A percentile compares a stretch with the other conserved stretches of the same genome.
Evolutionary conservation across 1,140 invertebrate species (phyloP).

Genomic region (Euglossa dilemma): DNA sequence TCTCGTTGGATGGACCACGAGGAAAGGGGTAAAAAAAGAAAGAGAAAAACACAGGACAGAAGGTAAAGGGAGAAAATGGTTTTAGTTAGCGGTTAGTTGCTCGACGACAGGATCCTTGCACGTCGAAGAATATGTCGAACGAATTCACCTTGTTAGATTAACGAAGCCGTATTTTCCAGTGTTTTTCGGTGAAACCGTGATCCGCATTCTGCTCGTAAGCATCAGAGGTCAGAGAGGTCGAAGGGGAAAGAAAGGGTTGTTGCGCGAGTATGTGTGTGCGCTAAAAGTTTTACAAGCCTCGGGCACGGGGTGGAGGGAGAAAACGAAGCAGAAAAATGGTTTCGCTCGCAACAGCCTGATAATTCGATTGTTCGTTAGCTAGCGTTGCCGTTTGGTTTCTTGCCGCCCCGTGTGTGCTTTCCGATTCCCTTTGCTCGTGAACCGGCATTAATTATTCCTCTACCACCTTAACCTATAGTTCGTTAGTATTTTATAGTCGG

Average conservation of each 20-base stretch:
- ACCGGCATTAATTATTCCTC: conserved; percentile 57
- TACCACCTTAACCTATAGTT: conserved; percentile 39
- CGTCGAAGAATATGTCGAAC: conserved; percentile 26
- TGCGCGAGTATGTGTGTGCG: conserved; percentile 30
- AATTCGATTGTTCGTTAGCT: conserved; percentile 61
- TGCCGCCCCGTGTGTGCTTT: conserved; percentile 31
- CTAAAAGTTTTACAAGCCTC: conserved; percentile 59
- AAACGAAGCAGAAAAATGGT: conserved; percentile 65
- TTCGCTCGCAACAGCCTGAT: conserved; percentile 61
- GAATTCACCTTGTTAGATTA: conserved; percentile 60
- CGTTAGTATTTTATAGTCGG: conserved; percentile 52
- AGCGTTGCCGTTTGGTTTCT: conserved; percentile 34
- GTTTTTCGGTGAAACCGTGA: conserved; percentile 54
- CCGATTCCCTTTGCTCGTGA: conserved; percentile 57
- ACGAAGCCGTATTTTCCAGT: conserved; percentile 57
- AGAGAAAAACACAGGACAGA: fast-evolving
- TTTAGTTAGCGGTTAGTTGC: too few relatives aligned
- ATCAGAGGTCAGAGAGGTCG: neutral
- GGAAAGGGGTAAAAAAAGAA: neutral
- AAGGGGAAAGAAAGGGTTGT: conserved; percentile 13
- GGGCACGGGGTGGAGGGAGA: conserved; percentile 18
- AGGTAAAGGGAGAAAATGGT: neutral
- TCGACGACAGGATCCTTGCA: neutral
- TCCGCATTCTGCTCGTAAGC: conserved; percentile 38
- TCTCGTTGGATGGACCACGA: neutral